These are phyloP conservation scores for Pygoscelis antarcticus DNA, from an alignment of 2,113 vertebrate species.

Conservation along the genomic window DNA sequence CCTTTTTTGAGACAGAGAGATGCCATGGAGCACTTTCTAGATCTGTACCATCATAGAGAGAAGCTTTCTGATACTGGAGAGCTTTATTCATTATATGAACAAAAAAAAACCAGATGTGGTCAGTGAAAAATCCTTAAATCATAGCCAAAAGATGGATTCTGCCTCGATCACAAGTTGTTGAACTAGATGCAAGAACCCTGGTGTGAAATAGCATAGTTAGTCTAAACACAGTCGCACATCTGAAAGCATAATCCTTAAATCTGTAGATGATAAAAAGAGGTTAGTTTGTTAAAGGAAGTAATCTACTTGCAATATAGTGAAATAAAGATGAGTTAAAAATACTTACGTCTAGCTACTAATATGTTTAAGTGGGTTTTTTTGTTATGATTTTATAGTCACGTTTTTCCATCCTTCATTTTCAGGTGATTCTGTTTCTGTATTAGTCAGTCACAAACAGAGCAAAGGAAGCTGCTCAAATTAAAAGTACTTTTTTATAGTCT, in stretches of 20 bases:
- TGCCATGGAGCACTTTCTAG: background rate
- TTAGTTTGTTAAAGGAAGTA: background rate
- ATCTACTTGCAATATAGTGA: background rate
- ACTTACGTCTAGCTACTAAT: background rate
- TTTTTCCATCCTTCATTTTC: background rate
- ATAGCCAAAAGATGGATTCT: background rate
- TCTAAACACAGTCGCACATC: background rate
- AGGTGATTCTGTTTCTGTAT: background rate
- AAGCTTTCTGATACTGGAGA: background rate
- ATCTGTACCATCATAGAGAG: background rate
- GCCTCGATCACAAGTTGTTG: background rate
- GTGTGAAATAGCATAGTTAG: background rate
- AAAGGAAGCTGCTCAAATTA: background rate
- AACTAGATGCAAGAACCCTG: background rate
- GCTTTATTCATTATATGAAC: background rate
- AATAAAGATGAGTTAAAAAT: background rate
- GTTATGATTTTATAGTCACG: background rate
- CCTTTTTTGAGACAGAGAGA: background rate
- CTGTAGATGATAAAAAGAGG: background rate
- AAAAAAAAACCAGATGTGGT: background rate
- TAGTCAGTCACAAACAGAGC: background rate
- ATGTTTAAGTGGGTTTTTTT: background rate
- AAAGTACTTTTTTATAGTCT: background rate
- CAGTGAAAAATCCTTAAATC: background rate
- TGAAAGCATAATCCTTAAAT: background rate